Evolutionary conservation across 1,140 invertebrate genomes (phyloP), one percentile per base, ranked within the genome.

Genomic region (Tetragnatha versicolor): DNA sequence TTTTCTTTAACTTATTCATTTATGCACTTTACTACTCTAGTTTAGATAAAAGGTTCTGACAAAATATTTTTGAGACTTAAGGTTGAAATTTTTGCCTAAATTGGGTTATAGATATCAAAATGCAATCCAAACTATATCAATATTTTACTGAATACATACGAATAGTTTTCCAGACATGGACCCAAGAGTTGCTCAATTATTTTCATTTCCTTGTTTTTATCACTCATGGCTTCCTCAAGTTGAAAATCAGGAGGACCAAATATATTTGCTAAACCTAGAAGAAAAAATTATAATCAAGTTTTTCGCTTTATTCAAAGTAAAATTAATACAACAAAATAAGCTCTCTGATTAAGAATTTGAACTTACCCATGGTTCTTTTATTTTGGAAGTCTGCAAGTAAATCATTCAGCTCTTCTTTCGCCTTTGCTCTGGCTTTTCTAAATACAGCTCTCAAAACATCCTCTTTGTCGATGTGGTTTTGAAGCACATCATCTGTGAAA

Each of bases 351-450:
- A 29, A 60, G 12, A 79, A 35, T 27, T 37, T 47, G 20, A 47
- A 79, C 29, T 77, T 80, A 86, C 87, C 87, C 33, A 95, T 92
- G 35, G 92, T 94, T 80, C 94, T 87, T 86, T 97, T 97, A 65
- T 91, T 90, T 84, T 95, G 92, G 87, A 98, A 98, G 86, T 97
- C 95, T 49, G 90, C 90, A 37, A 98, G 87, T 84, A 95, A 94
- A 82, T 93, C 91, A 76, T 92, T 92, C 33, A 98, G 88, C 83
- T 95, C 92, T 80, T 95, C 93, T 84, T 93, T 93, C 14, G 95
- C 94, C 82, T 91, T 91, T 68, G 89, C 89, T 45, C 95, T 89
- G 33, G 94, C 93, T 84, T 96, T 94, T 86, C 91, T 91, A 85
- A 98, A 98, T 79, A 93, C 92, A 85, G 91, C 92, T 77, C 94